Evolutionary conservation across 2,888 invertebrate species (phyloP), one percentile per base, ranked within the genome.

Genomic region (Epicampocera succincta): DNA sequence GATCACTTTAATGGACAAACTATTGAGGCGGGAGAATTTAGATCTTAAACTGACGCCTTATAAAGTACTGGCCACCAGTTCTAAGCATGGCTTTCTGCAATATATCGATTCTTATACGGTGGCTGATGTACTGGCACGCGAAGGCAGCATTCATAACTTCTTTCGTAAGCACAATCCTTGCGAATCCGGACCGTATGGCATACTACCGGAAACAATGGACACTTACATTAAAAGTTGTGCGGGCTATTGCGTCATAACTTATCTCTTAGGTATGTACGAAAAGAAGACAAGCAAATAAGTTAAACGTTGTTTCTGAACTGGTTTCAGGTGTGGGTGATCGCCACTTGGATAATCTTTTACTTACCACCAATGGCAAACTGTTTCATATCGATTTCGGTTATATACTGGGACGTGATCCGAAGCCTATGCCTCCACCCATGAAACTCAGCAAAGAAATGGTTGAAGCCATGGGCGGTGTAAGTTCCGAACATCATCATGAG

Each of bases 341-440:
- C 5, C 99, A 99, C 93, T 92, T 99, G 84, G 99, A 99, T 92
- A 99, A 99, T 92, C 92, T 99, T 52, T 93, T 99, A 52, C 93
- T 99, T 3, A 98, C 99, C 5, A 94, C 94, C 46, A 93, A 94
- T 68, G 99, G 99, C 42, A 96, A 96, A 86, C 92, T 99, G 61
- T 98, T 99, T 92, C 99, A 99, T 91, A 98, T 99, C 85, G 99
- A 99, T 92, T 99, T 99, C 92, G 99, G 99, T 2, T 99, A 98
- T 91, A 90, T 90, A 97, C 98, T 99, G 78, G 99, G 99, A 0
- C 93, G 99, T 54, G 99, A 99, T 92, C 99, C 99, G 3, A 99
- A 99, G 91, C 99, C 99, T 1, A 93, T 99, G 90, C 99, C 99
- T 1, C 99, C 99, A 12, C 99, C 99, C 6, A 99, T 99, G 98